Evolutionary conservation across 2,797 vertebrate species (phyloP).

Genomic region (Pyrocephalus nanus): DNA sequence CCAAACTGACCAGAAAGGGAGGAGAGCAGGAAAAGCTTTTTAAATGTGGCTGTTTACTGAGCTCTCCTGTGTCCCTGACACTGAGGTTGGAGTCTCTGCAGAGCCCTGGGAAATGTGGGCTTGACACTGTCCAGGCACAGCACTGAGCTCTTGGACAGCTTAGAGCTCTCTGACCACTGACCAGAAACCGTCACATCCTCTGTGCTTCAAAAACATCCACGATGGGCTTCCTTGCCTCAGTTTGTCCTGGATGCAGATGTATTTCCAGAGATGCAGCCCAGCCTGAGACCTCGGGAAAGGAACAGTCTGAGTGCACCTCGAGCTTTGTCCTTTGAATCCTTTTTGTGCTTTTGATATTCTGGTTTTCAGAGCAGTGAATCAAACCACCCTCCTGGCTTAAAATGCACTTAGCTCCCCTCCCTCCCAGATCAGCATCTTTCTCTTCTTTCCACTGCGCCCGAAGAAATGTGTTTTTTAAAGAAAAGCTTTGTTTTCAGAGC

Average conservation of each 20-base stretch:
- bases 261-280: background rate
- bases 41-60: background rate
- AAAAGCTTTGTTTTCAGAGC: background rate
- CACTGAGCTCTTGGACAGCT: background rate
- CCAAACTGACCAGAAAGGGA: background rate
- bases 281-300: background rate
- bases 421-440: background rate
- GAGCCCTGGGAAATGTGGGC: background rate
- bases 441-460: background rate
- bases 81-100: background rate
- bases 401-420: background rate
- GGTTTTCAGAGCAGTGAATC: background rate
- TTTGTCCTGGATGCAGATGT: background rate
- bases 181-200: background rate
- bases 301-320: fast-evolving
- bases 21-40: background rate
- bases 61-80: background rate
- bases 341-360: background rate
- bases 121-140: background rate
- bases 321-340: background rate
- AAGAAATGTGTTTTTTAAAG: background rate
- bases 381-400: background rate
- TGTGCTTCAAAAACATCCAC: background rate
- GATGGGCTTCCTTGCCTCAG: background rate
- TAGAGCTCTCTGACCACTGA: background rate